Evolutionary conservation across 2,797 vertebrate genomes (phyloP).

Genomic region (Liasis olivaceus): DNA sequence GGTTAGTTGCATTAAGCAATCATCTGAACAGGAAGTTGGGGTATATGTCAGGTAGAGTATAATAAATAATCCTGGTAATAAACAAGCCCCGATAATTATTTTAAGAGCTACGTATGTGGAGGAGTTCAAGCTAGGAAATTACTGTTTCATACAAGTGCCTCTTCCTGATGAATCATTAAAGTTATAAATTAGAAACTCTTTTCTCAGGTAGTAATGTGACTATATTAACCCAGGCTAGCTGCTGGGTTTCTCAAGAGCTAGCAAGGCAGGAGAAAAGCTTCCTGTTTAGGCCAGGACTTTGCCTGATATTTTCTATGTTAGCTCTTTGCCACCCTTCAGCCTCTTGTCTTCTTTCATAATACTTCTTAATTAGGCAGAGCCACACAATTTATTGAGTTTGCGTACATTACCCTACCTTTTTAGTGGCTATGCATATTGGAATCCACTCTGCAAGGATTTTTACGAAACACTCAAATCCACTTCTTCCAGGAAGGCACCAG

Average conservation of each 20-base stretch:
- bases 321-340: not conserved
- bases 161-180: not conserved
- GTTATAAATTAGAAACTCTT: not conserved
- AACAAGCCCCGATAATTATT: not conserved
- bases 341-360: not conserved
- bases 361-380: not conserved
- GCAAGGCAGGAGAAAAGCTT: not conserved
- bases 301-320: not conserved
- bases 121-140: not conserved
- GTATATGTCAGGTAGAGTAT: not conserved
- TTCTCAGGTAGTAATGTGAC: not conserved
- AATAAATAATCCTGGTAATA: not conserved
- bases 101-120: not conserved
- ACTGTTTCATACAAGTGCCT: not conserved
- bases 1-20: not conserved
- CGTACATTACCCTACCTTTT: not conserved
- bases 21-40: not conserved
- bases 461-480: not conserved
- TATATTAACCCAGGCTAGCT: not conserved
- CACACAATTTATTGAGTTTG: not conserved
- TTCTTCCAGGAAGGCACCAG: not conserved
- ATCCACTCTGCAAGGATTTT: not conserved
- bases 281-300: not conserved
- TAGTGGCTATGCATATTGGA: not conserved
- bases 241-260: not conserved